These are phyloP conservation scores for Lordiphosa andalusiaca DNA, from an alignment of 2,888 invertebrate species.

Conservation along the genomic window DNA sequence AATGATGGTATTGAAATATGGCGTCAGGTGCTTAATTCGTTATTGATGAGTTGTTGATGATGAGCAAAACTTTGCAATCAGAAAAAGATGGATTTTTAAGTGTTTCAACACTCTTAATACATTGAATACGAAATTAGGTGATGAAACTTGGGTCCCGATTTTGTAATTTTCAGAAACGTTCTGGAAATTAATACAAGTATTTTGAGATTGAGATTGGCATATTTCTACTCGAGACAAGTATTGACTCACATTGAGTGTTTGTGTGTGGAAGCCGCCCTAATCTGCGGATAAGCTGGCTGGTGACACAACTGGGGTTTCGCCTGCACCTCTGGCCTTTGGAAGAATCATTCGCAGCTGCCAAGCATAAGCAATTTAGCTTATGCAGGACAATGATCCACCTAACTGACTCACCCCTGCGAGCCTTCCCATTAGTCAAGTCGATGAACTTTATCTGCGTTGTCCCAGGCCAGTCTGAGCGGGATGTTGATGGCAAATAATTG, in stretches of 20 bases:
- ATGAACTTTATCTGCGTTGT: constrained; percentile 30
- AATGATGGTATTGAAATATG: constrained; percentile 38
- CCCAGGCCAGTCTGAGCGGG: not conserved
- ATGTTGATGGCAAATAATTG: constrained; percentile 39
- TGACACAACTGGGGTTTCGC: constrained; percentile 28
- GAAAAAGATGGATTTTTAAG: too few species aligned
- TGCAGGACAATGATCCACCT: constrained; percentile 40
- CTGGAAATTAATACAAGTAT: too few species aligned
- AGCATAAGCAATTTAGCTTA: constrained; percentile 59
- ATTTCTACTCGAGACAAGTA: too few species aligned
- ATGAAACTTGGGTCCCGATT: too few species aligned
- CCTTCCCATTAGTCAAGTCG: constrained; percentile 39
- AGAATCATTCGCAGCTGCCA: constrained; percentile 17
- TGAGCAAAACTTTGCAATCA: too few species aligned
- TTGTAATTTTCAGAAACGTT: too few species aligned
- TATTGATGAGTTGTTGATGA: constrained; percentile 47
- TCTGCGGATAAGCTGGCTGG: constrained; percentile 26
- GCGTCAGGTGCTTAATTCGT: constrained; percentile 52
- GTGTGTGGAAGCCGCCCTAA: constrained; percentile 13
- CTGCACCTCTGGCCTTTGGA: constrained; percentile 19
- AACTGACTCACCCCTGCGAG: constrained; percentile 23
- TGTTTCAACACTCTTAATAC: too few species aligned
- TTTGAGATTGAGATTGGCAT: too few species aligned
- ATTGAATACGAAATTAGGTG: too few species aligned
- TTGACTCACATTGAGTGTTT: not conserved